Conservation (phyloP, 30 jellyfish, hydroid and myxozoan genomes). For the Nemopilema nomurai region DNA sequence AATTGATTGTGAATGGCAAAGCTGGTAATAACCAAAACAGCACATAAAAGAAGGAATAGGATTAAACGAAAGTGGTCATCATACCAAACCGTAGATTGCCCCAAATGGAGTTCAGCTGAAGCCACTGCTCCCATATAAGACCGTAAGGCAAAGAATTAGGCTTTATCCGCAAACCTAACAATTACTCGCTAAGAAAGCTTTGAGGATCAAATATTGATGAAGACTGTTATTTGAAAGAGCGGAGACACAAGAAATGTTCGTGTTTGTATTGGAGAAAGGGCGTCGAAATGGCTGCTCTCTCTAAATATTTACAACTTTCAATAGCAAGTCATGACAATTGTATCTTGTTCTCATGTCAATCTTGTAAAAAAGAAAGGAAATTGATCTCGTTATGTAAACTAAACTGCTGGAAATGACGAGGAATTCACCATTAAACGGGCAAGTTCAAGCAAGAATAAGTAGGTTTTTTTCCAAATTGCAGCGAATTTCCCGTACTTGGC, state of each 20-base stretch:
- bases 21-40: neutral
- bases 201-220: neutral
- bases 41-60: neutral
- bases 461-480: neutral
- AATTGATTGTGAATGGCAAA: neutral
- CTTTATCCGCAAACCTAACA: neutral
- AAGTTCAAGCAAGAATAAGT: neutral
- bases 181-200: neutral
- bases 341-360: neutral
- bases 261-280: constrained; percentile 17
- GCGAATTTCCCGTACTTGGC: neutral
- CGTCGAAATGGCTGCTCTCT: constrained; percentile 16
- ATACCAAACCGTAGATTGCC: neutral
- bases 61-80: neutral
- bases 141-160: neutral
- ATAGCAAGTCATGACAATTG: neutral
- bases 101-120: neutral
- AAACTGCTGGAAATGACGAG: neutral
- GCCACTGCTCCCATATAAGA: neutral
- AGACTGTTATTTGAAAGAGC: neutral
- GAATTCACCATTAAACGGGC: neutral
- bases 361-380: neutral
- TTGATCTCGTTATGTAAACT: neutral
- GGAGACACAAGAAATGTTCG: neutral
- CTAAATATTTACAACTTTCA: constrained; percentile 3